Percentiles rank a stretch among this genome's conserved stretches.
Evolutionary conservation across 2,113 vertebrate species (phyloP).

Genomic region (Thunnus maccoyii): DNA sequence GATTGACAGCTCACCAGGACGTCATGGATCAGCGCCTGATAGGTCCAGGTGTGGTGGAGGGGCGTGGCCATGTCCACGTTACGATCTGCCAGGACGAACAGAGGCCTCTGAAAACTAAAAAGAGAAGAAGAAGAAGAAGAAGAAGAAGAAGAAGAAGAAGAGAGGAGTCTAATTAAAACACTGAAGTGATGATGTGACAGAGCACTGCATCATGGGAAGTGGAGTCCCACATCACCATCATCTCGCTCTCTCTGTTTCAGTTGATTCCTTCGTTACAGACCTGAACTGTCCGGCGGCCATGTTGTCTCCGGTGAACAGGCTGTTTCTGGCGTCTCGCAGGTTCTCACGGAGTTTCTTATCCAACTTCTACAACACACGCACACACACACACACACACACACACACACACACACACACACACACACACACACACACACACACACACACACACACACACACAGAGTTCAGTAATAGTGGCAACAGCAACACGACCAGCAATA

Average conservation of each 20-base stretch:
- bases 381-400: constrained; percentile 5
- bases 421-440: no score
- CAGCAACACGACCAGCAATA: no score
- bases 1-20: constrained; percentile 91
- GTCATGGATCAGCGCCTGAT: constrained; percentile 98
- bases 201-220: constrained; percentile 30
- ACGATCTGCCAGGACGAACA: constrained; percentile 96
- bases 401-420: constrained; percentile 24
- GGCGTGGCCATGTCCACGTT: constrained; percentile 98
- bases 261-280: constrained; percentile 68
- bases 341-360: constrained; percentile 99
- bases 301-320: constrained; percentile 96
- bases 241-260: constrained; percentile 5
- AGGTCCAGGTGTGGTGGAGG: constrained; percentile 99
- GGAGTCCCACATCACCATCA: neutral
- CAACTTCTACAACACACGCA: constrained; percentile 88
- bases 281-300: constrained; percentile 96
- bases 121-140: constrained; percentile 40
- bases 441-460: no score
- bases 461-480: no score
- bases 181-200: neutral
- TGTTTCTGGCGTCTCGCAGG: constrained; percentile 97
- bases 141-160: no score
- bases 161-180: no score
- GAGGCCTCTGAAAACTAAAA: constrained; percentile 95